Conservation (phyloP, 2,113 vertebrate species). For the Noctilio leporinus region DNA sequence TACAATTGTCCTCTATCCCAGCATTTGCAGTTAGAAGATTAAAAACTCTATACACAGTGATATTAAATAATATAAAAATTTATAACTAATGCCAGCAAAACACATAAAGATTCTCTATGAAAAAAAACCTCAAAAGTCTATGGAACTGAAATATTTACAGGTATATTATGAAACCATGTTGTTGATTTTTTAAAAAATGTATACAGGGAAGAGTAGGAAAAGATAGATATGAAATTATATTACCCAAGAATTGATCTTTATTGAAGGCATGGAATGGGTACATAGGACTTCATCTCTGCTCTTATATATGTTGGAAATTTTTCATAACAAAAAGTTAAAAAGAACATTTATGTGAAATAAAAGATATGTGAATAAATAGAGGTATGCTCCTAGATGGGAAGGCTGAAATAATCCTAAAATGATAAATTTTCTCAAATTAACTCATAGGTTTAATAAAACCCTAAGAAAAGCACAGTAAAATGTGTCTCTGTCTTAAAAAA, state of each 20-base stretch:
- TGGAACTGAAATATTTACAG: background rate
- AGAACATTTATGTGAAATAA: background rate
- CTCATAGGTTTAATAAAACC: background rate
- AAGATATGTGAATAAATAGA: background rate
- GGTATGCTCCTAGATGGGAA: background rate
- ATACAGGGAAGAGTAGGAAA: background rate
- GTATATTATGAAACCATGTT: background rate
- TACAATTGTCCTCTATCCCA: background rate
- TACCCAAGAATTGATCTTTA: background rate
- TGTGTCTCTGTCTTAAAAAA: background rate
- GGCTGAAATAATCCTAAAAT: background rate
- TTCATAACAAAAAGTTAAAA: background rate
- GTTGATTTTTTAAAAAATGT: background rate
- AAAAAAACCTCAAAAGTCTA: background rate
- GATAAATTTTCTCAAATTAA: background rate
- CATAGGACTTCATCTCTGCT: background rate
- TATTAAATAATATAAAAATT: background rate
- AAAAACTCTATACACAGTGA: background rate
- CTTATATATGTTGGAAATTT: background rate
- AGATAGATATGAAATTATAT: background rate
- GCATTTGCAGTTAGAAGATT: background rate
- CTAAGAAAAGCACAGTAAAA: background rate
- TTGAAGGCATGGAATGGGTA: background rate
- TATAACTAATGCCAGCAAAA: background rate
- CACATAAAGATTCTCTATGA: background rate